Conservation (phyloP, 2,888 invertebrate species). For the Dasypogon diadema region DNA sequence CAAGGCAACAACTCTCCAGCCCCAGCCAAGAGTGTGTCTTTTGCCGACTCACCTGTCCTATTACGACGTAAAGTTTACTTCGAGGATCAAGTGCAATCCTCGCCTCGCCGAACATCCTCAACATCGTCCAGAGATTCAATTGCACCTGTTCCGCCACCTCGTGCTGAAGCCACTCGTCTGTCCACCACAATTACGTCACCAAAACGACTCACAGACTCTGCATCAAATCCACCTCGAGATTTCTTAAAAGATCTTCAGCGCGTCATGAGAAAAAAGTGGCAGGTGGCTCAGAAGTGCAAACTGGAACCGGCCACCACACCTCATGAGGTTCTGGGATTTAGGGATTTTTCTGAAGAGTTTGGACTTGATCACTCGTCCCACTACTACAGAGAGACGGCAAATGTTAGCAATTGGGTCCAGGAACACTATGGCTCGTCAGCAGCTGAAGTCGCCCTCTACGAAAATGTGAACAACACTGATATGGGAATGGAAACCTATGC, state of each 20-base stretch:
- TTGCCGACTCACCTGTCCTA: slow-evolving; percentile 68
- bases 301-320: slow-evolving; percentile 88
- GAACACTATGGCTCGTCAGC: slow-evolving; percentile 80
- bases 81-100: slow-evolving; percentile 63
- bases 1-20: slow-evolving; percentile 50
- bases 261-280: slow-evolving; percentile 94
- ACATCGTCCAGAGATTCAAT: slow-evolving; percentile 39
- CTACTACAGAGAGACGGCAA: slow-evolving; percentile 72
- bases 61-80: slow-evolving; percentile 69
- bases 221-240: slow-evolving; percentile 81
- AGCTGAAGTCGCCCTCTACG: slow-evolving; percentile 72
- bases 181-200: slow-evolving; percentile 81
- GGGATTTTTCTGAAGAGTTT: slow-evolving; percentile 78
- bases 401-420: slow-evolving; percentile 90
- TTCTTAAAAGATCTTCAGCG: slow-evolving; percentile 90
- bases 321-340: slow-evolving; percentile 90
- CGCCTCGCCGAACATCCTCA: slow-evolving; percentile 64
- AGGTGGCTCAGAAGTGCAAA: slow-evolving; percentile 93
- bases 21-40: slow-evolving; percentile 66
- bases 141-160: slow-evolving; percentile 78
- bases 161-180: slow-evolving; percentile 80
- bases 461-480: slow-evolving; percentile 76
- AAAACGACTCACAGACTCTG: slow-evolving; percentile 79
- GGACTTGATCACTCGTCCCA: slow-evolving; percentile 63
- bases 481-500: slow-evolving; percentile 60